Base-by-base conservation (phyloP, 2,888 invertebrate species). In the Machimus rusticus region DNA sequence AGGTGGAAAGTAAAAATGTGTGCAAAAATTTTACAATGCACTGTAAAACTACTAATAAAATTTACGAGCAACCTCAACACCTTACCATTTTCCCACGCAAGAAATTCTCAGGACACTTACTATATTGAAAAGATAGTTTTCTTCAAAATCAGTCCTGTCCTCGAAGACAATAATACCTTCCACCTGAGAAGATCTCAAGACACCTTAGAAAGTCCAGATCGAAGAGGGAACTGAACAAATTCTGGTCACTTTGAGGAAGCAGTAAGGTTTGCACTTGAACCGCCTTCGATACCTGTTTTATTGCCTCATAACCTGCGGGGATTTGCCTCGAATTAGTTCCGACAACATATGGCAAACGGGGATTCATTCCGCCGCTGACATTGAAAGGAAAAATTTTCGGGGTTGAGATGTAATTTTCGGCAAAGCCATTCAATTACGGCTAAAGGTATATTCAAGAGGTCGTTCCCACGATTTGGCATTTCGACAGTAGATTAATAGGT, bases 301-400 rank as follows among this genome's bases (percentile, higher is more conserved):
- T 74, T 74, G 28, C 74, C 46, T n/a, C 74, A 43, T 43, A 85
- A 85, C 74, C 81, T 74, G 74, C 74, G 46, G 16, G 43, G 57
- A 46, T 74, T 43, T 46, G 14, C 19, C 74, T 74, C 74, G 74
- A 85, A 85, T 85, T 85, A 43, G 85, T 85, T 85, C 46, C 85
- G 74, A 74, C 85, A 74, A 85, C 85, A 85, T 85, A 85, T 85
- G 85, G 85, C 46, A 74, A 66, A 85, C 74, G 43, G 43, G 37
- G 16, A 39, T 74, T 43, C n/a, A 55, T 74, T 74, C 43, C 57
- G 23, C 57, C 57, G n/a, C 57, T 85, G 19, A 57, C 57, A 66
- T 9, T 82, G 28, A 34, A 43, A 85, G n/a, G 31, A 85, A 74
- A n/a, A 57, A 57, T 57, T 31, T 12, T 79, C 23, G 31, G 79